Evolutionary conservation across 2,113 vertebrate genomes (phyloP).

Genomic region (Cettia cetti): DNA sequence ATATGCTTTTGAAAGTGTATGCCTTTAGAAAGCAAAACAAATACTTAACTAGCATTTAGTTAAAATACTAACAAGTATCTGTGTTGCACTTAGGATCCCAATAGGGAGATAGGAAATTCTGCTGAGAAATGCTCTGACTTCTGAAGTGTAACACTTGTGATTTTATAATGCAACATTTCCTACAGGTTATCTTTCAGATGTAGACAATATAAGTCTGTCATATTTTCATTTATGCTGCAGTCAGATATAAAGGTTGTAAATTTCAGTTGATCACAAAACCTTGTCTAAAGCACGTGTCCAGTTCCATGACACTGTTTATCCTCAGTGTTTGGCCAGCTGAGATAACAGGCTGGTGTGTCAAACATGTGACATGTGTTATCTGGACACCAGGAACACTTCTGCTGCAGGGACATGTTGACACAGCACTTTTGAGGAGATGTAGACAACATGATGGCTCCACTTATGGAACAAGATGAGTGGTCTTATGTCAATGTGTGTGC

Average conservation of each 20-base stretch:
- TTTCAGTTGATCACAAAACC: not conserved
- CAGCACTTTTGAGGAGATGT: slow-evolving; percentile 7
- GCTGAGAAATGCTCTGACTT: not conserved
- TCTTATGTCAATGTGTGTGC: not conserved
- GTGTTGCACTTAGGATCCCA: fast-evolving
- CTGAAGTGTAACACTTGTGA: not conserved
- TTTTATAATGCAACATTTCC: not conserved
- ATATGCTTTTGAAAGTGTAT: not conserved
- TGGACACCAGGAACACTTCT: not conserved
- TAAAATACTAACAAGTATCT: not conserved
- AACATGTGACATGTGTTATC: not conserved
- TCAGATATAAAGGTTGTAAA: not conserved
- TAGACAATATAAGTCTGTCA: not conserved
- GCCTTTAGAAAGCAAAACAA: not conserved
- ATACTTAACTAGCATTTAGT: not conserved
- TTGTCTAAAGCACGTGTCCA: not conserved
- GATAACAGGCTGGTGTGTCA: slow-evolving; percentile 35
- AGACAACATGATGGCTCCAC: slow-evolving; percentile 47
- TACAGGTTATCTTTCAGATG: not conserved
- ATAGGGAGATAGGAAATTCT: not conserved
- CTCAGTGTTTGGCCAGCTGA: slow-evolving; percentile 15
- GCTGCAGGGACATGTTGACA: slow-evolving; percentile 47
- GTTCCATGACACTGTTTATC: slow-evolving; percentile 34
- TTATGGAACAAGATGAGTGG: slow-evolving; percentile 30
- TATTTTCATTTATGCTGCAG: slow-evolving; percentile 13